Percentiles rank a stretch among this genome's conserved stretches.
Conservation (phyloP, 2,888 invertebrate species). For the Parnassius smintheus region DNA sequence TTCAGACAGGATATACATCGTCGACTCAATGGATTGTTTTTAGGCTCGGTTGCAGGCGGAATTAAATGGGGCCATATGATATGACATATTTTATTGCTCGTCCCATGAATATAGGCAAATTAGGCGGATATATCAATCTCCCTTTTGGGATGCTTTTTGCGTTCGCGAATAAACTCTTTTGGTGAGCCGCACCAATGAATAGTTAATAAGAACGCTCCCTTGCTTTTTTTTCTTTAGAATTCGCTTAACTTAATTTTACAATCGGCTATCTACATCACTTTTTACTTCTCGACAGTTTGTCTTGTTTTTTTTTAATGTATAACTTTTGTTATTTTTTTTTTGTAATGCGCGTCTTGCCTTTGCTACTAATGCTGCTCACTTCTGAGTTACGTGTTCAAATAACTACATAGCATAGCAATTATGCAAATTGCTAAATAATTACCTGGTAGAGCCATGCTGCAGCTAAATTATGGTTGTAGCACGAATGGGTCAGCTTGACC, state of each 20-base stretch:
- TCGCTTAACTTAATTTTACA: conserved; percentile 31
- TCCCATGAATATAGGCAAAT: conserved; percentile 66
- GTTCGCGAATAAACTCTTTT: conserved; percentile 42
- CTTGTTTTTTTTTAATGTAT: conserved; percentile 9
- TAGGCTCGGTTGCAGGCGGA: conserved; percentile 60
- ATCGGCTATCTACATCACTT: conserved; percentile 46
- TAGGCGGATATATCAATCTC: conserved; percentile 79
- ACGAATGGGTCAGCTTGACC: no score
- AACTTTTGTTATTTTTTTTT: no score
- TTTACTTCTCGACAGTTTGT: conserved; percentile 28
- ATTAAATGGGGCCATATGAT: conserved; percentile 65
- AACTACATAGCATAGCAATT: no score
- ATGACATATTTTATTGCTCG: conserved; percentile 75
- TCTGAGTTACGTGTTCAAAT: no score
- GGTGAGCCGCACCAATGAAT: conserved; percentile 54
- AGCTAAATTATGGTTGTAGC: no score
- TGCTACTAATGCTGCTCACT: no score
- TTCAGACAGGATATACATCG: conserved; percentile 67
- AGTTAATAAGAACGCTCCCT: conserved; percentile 44
- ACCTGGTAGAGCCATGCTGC: no score
- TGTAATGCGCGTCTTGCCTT: no score
- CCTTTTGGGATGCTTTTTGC: conserved; percentile 46
- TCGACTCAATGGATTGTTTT: conserved; percentile 67
- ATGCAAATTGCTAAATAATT: no score
- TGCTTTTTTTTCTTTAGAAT: conserved; percentile 9